Evolutionary conservation across 2,888 invertebrate genomes (phyloP).

Genomic region (Tenthredo mesomela): DNA sequence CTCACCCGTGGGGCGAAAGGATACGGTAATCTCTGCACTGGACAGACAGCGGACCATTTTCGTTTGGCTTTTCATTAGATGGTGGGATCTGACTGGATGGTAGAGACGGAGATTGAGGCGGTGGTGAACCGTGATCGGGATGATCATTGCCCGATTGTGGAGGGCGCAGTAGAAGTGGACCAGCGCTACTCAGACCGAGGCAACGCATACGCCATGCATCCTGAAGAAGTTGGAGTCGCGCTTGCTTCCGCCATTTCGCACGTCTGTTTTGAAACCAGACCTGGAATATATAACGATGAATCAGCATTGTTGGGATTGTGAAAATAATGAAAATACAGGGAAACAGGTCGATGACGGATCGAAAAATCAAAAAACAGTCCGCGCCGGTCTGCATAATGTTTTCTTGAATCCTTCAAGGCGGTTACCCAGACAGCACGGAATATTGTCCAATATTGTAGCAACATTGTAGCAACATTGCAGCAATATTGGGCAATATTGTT

Average conservation of each 20-base stretch:
- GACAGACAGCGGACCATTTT: conserved; percentile 61
- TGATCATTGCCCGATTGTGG: conserved; percentile 69
- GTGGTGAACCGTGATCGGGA: conserved; percentile 63
- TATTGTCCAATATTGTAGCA: too few species aligned
- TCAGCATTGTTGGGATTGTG: background rate
- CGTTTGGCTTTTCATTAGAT: conserved; percentile 62
- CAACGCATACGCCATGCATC: conserved; percentile 96
- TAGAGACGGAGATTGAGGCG: conserved; percentile 53
- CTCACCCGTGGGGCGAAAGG: conserved; percentile 71
- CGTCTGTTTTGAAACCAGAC: conserved; percentile 96
- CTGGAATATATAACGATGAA: conserved; percentile 77
- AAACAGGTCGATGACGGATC: background rate
- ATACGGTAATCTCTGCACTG: conserved; percentile 72
- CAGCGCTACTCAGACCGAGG: conserved; percentile 81
- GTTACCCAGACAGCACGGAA: too few species aligned
- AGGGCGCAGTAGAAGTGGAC: conserved; percentile 73
- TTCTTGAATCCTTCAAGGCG: background rate
- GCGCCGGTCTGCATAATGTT: background rate
- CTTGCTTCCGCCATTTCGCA: conserved; percentile 95
- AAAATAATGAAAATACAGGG: background rate
- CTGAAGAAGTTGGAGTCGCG: conserved; percentile 90
- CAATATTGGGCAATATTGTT: too few species aligned
- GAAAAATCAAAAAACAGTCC: background rate
- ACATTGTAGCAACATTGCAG: too few species aligned
- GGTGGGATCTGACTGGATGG: conserved; percentile 56